phyloP scores from a whole-genome alignment of 1,140 invertebrate genomes.

The Plodia interpunctella region DNA sequence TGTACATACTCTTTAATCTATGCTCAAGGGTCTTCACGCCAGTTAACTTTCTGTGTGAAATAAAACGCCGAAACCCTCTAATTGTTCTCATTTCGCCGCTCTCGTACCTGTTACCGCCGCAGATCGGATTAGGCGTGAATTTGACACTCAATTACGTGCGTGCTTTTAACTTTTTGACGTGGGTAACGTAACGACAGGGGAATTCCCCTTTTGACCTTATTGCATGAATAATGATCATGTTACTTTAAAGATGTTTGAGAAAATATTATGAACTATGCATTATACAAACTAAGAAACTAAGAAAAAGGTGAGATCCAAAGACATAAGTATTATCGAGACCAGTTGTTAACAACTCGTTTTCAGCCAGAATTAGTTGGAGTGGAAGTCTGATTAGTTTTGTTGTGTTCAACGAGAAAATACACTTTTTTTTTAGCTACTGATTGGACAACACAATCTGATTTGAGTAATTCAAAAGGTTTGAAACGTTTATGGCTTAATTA shows the following conservation, averaged over 20 bases:
- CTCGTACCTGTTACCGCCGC: not conserved
- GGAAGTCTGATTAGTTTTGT: not conserved
- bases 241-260: too few relatives aligned
- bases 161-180: conserved; percentile 2
- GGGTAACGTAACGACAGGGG: not conserved
- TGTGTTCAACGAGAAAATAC: too few relatives aligned
- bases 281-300: too few relatives aligned
- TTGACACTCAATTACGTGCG: not conserved
- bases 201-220: not conserved
- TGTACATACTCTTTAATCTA: not conserved
- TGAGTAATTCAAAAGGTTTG: too few relatives aligned
- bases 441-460: too few relatives aligned
- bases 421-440: too few relatives aligned
- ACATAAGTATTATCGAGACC: not conserved
- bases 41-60: not conserved
- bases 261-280: too few relatives aligned
- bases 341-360: not conserved
- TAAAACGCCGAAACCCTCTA: not conserved
- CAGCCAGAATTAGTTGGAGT: too few relatives aligned
- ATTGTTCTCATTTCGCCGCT: not conserved
- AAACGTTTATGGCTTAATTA: too few relatives aligned
- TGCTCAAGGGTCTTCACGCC: not conserved
- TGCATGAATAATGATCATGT: not conserved
- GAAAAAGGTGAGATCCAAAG: too few relatives aligned
- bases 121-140: not conserved